Percentiles rank a stretch among this genome's conserved stretches.
These are phyloP conservation scores for Pomacea maculata DNA, from an alignment of 1,140 invertebrate species.

Conservation along the genomic window DNA sequence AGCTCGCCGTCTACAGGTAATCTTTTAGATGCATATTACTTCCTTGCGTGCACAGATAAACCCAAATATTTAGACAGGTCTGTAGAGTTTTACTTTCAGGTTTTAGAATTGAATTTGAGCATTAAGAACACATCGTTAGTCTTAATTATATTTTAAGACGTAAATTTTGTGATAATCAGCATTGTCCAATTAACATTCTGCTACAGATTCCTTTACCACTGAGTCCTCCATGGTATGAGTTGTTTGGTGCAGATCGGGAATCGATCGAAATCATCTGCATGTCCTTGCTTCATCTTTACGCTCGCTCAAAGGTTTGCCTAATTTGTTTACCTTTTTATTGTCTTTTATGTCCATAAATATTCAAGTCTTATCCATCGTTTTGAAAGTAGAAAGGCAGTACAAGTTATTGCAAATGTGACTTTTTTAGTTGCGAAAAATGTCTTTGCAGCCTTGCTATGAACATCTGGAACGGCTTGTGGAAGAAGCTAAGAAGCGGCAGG, in stretches of 20 bases:
- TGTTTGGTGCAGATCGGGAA: conserved; percentile 83
- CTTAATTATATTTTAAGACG: too few species aligned
- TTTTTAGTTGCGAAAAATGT: neutral
- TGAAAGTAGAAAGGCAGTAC: neutral
- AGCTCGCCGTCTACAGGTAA: conserved; percentile 81
- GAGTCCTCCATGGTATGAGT: conserved; percentile 87
- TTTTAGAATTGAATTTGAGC: neutral
- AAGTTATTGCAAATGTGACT: neutral
- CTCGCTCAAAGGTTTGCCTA: conserved; percentile 60
- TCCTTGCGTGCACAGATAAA: neutral
- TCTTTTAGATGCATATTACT: neutral
- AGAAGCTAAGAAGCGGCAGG: conserved; percentile 77
- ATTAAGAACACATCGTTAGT: neutral
- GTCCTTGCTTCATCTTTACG: conserved; percentile 86
- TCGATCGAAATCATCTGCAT: conserved; percentile 87
- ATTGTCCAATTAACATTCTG: neutral
- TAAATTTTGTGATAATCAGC: neutral
- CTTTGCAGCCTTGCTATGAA: conserved; percentile 76
- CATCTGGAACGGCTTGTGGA: conserved; percentile 80
- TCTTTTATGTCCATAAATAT: neutral
- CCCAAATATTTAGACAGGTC: neutral
- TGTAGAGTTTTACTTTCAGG: neutral
- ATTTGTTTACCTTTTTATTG: neutral
- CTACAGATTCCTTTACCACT: conserved; percentile 80
- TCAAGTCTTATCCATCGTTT: neutral